Evolutionary conservation across 2,888 invertebrate genomes (phyloP), one percentile per base, ranked within the genome.

Genomic region (Lycaena phlaeas): DNA sequence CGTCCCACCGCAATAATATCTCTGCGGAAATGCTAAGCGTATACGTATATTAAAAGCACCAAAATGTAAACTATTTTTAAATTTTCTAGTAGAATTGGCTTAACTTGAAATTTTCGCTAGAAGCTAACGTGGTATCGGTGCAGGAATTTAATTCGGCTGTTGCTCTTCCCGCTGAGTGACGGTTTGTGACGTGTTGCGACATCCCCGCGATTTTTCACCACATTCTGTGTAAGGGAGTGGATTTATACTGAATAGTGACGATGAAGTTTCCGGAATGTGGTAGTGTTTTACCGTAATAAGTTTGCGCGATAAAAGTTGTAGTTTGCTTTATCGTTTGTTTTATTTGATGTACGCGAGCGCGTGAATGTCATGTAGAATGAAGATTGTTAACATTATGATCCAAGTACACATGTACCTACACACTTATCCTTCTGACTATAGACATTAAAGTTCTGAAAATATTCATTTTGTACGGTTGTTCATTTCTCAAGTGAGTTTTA

Each of bases 121-220:
- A 51, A 53, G 49, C 52, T 47, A 57, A 53, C 53, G 45, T 40
- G 37, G 47, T 40, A 43, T 57, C 59, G 42, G 60, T 63, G 59
- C 58, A 65, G 74, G 79, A 79, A 79, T 81, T 79, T 78, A 78
- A 79, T 78, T 78, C 75, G 68, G 68, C 66, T 69, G 69, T 67
- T 69, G 61, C 65, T 67, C 54, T 14, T 15, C 64, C 46, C 57
- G 54, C 56, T 51, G 64, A 65, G 64, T 71, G 76, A 76, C 75
- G 64, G 68, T 58, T 61, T 60, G 71, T 70, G 72, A 70, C 73
- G 64, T 55, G 62, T 53, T 60, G 60, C 62, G 63, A 71, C 69
- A 59, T 68, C 61, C 58, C 51, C 51, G 53, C 56, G 53, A 34
- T 22, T 34, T 22, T 22, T 34, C 34, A 9, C 57, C 62, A 60